Percentiles rank a stretch among this genome's conserved stretches.
phyloP scores from a whole-genome alignment of 2,797 vertebrate genomes.

The Adrianichthys oophorus region DNA sequence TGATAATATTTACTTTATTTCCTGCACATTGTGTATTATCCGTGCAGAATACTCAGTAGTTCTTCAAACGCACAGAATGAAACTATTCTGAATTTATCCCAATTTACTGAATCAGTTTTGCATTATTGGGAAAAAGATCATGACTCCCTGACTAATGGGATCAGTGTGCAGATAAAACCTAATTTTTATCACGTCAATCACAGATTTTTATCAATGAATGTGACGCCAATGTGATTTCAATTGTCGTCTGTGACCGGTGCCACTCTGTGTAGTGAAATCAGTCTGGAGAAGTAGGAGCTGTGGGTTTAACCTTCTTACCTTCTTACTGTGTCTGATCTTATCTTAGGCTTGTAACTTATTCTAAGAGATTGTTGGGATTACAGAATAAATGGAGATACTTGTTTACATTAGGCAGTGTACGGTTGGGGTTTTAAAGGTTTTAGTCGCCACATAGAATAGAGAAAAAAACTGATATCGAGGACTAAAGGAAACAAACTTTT shows the following conservation, averaged over 20 bases:
- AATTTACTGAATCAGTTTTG: too few relatives aligned
- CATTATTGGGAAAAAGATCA: slow-evolving; percentile 19
- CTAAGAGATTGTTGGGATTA: neutral
- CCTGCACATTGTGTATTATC: too few relatives aligned
- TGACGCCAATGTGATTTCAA: neutral
- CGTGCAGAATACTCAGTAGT: too few relatives aligned
- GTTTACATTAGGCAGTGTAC: neutral
- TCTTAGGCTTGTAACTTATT: neutral
- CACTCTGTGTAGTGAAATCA: neutral
- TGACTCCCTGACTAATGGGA: slow-evolving; percentile 30
- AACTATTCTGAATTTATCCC: too few relatives aligned
- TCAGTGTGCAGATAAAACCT: slow-evolving; percentile 10
- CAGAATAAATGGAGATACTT: neutral
- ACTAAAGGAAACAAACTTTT: too few relatives aligned
- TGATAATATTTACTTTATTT: neutral
- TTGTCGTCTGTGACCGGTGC: neutral
- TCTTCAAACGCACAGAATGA: too few relatives aligned
- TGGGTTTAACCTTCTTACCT: neutral
- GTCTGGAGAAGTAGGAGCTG: neutral
- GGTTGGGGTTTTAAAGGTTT: too few relatives aligned
- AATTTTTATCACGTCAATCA: neutral
- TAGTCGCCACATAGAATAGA: too few relatives aligned
- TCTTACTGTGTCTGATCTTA: neutral
- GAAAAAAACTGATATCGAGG: too few relatives aligned
- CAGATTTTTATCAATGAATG: too few relatives aligned